Evolutionary conservation across 2,888 invertebrate species (phyloP).

Genomic region (Amblyjoppa fuscipennis): DNA sequence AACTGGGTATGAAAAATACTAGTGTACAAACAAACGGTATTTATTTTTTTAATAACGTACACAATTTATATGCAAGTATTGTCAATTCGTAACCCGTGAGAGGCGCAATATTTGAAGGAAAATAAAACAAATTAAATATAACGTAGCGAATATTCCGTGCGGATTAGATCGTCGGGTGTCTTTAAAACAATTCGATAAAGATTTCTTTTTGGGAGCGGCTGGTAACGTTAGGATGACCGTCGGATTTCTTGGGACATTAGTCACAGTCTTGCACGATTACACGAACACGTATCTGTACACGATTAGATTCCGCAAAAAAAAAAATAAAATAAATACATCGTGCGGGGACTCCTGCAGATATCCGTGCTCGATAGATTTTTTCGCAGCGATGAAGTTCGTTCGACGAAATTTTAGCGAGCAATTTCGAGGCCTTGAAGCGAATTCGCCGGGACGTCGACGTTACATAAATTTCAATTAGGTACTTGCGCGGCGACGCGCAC

Average conservation of each 20-base stretch:
- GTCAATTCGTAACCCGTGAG: background rate
- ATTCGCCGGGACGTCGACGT: constrained; percentile 58
- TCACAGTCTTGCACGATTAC: constrained; percentile 51
- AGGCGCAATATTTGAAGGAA: background rate
- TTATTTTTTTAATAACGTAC: background rate
- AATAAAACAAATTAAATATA: background rate
- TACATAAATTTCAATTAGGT: constrained; percentile 68
- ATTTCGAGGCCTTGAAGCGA: constrained; percentile 62
- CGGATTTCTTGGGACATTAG: constrained; percentile 18
- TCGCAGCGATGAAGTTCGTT: constrained; percentile 11
- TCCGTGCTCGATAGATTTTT: constrained; percentile 8
- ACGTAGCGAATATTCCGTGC: background rate
- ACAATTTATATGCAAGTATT: background rate
- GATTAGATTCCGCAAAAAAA: background rate
- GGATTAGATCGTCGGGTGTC: constrained; percentile 6
- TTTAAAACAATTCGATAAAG: constrained; percentile 1
- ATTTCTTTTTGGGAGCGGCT: constrained; percentile 49
- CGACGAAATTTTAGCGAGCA: constrained; percentile 42
- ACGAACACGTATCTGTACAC: constrained; percentile 21
- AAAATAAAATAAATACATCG: background rate
- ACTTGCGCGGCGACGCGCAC: constrained; percentile 35
- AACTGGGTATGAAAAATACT: background rate
- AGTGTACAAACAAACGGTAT: no score
- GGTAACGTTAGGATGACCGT: constrained; percentile 13
- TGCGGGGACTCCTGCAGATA: background rate